Conservation (phyloP, 2,113 vertebrate genomes). For the Onychorhynchus coronatus region DNA sequence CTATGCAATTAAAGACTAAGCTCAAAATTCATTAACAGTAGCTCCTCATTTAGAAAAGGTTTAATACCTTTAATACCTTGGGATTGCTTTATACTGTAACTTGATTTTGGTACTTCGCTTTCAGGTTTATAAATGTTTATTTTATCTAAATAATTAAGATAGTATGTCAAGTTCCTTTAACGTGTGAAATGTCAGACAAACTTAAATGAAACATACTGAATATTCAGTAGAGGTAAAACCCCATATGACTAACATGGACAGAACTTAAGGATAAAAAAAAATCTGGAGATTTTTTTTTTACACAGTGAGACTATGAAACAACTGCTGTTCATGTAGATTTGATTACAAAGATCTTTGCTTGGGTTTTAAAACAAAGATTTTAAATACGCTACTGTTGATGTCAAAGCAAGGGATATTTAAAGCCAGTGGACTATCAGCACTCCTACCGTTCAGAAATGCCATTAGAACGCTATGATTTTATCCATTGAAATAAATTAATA, state of each 20-base stretch:
- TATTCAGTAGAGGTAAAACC: background rate
- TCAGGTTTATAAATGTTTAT: background rate
- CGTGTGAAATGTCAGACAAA: background rate
- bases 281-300: background rate
- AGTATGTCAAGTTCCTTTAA: background rate
- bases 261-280: background rate
- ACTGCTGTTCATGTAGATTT: background rate
- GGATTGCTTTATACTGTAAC: background rate
- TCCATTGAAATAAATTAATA: background rate
- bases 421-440: background rate
- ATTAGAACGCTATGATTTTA: background rate
- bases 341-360: background rate
- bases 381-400: background rate
- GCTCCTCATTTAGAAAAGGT: background rate
- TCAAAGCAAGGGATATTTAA: background rate
- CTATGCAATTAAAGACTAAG: background rate
- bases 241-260: background rate
- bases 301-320: background rate
- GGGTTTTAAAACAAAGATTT: background rate
- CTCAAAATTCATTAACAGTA: background rate
- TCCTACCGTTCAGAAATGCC: background rate
- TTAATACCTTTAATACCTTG: background rate
- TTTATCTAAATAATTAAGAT: background rate
- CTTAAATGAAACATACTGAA: background rate
- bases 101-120: background rate